Conservation (phyloP, 2,113 vertebrate species). For the Mustela nigripes region DNA sequence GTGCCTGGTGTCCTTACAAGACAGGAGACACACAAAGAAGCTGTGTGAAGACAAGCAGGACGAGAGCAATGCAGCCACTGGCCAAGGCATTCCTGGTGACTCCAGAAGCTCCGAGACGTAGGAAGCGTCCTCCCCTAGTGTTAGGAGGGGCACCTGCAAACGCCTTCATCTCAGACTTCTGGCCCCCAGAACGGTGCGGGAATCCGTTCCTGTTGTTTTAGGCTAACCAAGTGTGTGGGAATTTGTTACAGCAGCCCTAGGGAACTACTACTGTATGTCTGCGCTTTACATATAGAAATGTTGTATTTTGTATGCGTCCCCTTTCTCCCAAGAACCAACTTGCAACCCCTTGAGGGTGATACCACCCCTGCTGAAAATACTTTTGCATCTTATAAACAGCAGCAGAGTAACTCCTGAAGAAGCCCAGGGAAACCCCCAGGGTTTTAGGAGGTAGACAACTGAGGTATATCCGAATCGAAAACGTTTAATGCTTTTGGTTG, state of each 20-base stretch:
- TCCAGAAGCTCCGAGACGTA: background rate
- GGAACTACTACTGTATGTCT: background rate
- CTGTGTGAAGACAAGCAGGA: background rate
- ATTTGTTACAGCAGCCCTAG: background rate
- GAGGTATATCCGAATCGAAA: background rate
- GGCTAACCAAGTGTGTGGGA: background rate
- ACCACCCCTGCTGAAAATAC: background rate
- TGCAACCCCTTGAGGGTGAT: background rate
- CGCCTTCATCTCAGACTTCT: background rate
- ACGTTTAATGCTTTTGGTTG: slow-evolving; percentile 25
- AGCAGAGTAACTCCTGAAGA: background rate
- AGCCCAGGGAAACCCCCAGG: background rate
- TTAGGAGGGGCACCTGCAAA: background rate
- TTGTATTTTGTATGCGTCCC: background rate
- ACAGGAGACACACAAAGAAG: background rate
- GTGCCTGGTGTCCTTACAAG: background rate
- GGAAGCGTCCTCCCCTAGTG: background rate
- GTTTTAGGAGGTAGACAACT: background rate
- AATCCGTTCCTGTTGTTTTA: background rate
- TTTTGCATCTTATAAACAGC: background rate
- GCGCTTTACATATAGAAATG: background rate
- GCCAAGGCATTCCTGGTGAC: background rate
- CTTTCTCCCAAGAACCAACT: background rate
- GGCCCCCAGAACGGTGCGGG: background rate
- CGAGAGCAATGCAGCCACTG: accelerated